Evolutionary conservation across 2,797 vertebrate species (phyloP).

Genomic region (Pelochelys cantorii): DNA sequence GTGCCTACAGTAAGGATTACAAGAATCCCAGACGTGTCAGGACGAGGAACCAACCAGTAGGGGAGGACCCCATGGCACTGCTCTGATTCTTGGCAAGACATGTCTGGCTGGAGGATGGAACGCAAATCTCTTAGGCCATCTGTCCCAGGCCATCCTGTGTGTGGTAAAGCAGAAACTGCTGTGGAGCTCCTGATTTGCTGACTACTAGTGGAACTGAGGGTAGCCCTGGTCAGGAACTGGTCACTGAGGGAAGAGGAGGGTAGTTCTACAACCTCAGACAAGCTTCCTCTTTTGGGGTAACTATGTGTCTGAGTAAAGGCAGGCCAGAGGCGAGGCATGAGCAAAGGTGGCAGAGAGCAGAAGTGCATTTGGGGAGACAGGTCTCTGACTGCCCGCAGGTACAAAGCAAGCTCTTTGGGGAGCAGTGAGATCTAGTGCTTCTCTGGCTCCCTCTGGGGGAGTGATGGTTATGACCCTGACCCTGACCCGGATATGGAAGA

Average conservation of each 20-base stretch:
- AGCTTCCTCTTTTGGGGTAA: background rate
- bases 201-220: background rate
- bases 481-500: background rate
- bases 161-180: no score
- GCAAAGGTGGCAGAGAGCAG: background rate
- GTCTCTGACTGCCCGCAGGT: background rate
- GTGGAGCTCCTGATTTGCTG: background rate
- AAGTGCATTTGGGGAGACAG: background rate
- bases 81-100: no score
- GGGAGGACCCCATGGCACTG: no score
- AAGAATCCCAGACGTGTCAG: no score
- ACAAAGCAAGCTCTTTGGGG: background rate
- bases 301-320: background rate
- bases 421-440: background rate
- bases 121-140: no score
- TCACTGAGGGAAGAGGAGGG: background rate
- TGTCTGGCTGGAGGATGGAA: no score
- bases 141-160: no score
- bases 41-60: no score
- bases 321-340: background rate
- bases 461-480: background rate
- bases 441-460: background rate
- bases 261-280: background rate
- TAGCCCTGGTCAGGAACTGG: background rate
- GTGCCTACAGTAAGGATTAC: no score